Percentiles rank a stretch among this genome's conserved stretches.
Evolutionary conservation across 2,797 vertebrate genomes (phyloP).

Genomic region (Lates japonicus): DNA sequence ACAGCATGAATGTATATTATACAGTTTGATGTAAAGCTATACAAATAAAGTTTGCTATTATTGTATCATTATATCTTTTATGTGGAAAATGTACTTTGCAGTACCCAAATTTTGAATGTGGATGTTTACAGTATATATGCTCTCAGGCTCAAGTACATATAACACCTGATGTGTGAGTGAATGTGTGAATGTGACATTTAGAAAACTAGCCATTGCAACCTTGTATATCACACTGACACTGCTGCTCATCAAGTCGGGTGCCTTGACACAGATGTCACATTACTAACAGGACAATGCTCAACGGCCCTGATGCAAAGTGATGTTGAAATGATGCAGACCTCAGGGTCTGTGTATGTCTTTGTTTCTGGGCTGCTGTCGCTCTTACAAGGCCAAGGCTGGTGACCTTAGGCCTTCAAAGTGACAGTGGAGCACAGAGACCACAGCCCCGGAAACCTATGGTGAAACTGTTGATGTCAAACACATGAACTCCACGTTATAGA

Average conservation of each 20-base stretch:
- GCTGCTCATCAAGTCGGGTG: slow-evolving; percentile 2
- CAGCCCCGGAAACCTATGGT: slow-evolving; percentile 10
- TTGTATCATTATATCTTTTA: background rate
- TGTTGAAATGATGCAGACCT: slow-evolving; percentile 48
- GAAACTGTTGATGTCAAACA: slow-evolving; percentile 38
- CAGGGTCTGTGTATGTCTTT: slow-evolving; percentile 23
- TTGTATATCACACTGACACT: slow-evolving; percentile 12
- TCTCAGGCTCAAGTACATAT: background rate
- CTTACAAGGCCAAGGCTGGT: slow-evolving; percentile 26
- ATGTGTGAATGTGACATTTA: background rate
- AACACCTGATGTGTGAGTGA: slow-evolving; percentile 1
- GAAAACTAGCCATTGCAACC: background rate
- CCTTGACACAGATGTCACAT: slow-evolving; percentile 53
- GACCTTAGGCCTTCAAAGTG: slow-evolving; percentile 53
- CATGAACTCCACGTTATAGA: slow-evolving; percentile 26
- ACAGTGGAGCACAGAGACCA: slow-evolving; percentile 48
- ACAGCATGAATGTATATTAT: background rate
- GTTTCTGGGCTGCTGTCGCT: slow-evolving; percentile 40
- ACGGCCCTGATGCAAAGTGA: slow-evolving; percentile 49
- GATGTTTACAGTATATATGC: background rate
- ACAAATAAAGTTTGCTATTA: no score
- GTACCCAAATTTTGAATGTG: background rate
- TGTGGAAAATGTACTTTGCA: background rate
- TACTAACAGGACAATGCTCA: slow-evolving; percentile 26
- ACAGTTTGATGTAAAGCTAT: background rate